Percentiles rank a stretch among this genome's conserved stretches.
Conservation (phyloP, 2,888 invertebrate genomes). For the Carpatolechia fugitivella region DNA sequence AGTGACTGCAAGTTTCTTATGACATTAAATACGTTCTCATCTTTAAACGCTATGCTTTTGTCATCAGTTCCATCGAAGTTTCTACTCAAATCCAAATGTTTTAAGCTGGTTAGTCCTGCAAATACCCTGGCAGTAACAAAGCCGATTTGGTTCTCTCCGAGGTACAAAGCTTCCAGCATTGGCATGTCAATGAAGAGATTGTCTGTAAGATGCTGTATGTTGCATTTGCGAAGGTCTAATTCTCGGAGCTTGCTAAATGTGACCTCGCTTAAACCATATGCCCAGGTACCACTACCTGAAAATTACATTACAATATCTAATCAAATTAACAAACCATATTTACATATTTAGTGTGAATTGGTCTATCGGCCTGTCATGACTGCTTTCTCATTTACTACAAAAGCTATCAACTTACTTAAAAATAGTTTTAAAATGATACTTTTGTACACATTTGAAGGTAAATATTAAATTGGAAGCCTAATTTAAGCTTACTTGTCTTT, state of each 20-base stretch:
- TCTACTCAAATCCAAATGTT: slow-evolving; percentile 76
- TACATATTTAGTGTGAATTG: too few relatives aligned
- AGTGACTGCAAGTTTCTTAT: slow-evolving; percentile 42
- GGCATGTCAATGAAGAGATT: slow-evolving; percentile 67
- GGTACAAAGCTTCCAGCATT: slow-evolving; percentile 65
- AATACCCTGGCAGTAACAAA: slow-evolving; percentile 62
- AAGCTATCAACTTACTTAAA: too few relatives aligned
- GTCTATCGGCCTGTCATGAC: too few relatives aligned
- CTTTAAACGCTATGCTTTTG: slow-evolving; percentile 32
- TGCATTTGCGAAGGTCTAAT: slow-evolving; percentile 79
- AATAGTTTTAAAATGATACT: too few relatives aligned
- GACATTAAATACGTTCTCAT: slow-evolving; percentile 29
- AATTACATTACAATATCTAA: too few relatives aligned
- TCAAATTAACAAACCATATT: too few relatives aligned
- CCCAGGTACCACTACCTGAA: slow-evolving; percentile 43
- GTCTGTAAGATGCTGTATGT: slow-evolving; percentile 62
- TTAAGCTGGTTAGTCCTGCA: slow-evolving; percentile 47
- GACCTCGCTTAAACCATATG: slow-evolving; percentile 37
- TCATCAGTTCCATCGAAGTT: slow-evolving; percentile 41
- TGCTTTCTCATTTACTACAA: too few relatives aligned
- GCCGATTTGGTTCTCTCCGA: slow-evolving; percentile 75
- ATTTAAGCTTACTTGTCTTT: too few relatives aligned
- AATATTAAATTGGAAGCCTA: too few relatives aligned
- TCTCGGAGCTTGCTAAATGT: slow-evolving; percentile 62
- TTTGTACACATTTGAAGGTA: too few relatives aligned